Evolutionary conservation across 1,140 invertebrate genomes (phyloP).

Genomic region (Aplysia californica): DNA sequence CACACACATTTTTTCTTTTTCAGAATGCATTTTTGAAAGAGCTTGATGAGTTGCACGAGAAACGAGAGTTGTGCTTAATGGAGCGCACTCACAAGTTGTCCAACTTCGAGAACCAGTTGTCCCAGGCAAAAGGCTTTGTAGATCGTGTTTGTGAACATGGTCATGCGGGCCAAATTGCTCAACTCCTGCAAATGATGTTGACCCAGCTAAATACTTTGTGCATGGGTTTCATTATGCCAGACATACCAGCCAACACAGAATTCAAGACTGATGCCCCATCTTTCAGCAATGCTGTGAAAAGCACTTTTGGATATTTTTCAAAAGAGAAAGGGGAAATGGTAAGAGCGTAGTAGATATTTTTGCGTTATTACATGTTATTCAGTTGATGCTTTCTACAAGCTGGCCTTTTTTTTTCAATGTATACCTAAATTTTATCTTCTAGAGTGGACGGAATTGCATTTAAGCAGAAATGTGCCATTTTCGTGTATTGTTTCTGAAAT

Average conservation of each 20-base stretch:
- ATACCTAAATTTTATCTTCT: too few relatives aligned
- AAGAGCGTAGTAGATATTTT: background rate
- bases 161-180: conserved; percentile 85
- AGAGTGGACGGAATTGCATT: too few relatives aligned
- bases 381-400: too few relatives aligned
- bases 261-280: conserved; percentile 84
- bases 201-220: conserved; percentile 68
- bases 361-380: background rate
- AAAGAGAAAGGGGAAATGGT: conserved; percentile 43
- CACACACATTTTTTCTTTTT: conserved; percentile 7
- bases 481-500: too few relatives aligned
- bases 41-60: conserved; percentile 83
- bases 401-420: too few relatives aligned
- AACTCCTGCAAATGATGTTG: conserved; percentile 76
- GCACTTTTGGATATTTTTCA: conserved; percentile 64
- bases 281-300: conserved; percentile 77
- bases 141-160: conserved; percentile 82
- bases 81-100: conserved; percentile 84
- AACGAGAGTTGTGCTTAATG: conserved; percentile 88
- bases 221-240: conserved; percentile 71
- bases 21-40: conserved; percentile 79
- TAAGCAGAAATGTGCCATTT: too few relatives aligned
- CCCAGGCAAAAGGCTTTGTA: conserved; percentile 80
- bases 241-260: conserved; percentile 81
- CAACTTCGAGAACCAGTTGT: conserved; percentile 83